These are phyloP conservation scores for Strigamia transsilvanica DNA, from an alignment of 2,888 invertebrate genomes.

Conservation along the genomic window DNA sequence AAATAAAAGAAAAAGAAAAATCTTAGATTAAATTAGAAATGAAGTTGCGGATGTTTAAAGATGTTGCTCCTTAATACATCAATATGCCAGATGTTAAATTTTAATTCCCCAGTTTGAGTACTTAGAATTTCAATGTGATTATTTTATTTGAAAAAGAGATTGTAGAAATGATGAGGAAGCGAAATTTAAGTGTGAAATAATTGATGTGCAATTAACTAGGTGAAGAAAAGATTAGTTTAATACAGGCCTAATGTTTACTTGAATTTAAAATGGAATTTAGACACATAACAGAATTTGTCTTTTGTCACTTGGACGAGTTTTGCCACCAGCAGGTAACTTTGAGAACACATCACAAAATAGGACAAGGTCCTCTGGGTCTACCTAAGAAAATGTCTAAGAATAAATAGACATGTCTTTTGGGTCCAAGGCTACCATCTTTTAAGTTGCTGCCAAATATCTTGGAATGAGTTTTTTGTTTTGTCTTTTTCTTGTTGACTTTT, in stretches of 20 bases:
- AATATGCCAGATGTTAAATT: no score
- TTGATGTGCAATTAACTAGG: no score
- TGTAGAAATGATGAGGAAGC: no score
- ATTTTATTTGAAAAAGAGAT: no score
- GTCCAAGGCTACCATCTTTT: constrained; percentile 42
- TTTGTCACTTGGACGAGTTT: background rate
- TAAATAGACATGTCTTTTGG: constrained; percentile 43
- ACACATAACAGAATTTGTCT: background rate
- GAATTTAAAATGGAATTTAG: background rate
- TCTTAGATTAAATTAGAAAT: background rate
- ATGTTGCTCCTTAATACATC: background rate
- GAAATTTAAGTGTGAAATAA: no score
- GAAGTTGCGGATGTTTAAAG: background rate
- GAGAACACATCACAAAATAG: constrained; percentile 21
- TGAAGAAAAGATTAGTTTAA: no score
- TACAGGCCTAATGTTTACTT: background rate
- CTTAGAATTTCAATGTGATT: no score
- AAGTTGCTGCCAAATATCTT: constrained; percentile 28
- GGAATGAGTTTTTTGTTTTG: constrained; percentile 23
- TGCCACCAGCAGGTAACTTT: constrained; percentile 33
- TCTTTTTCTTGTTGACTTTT: background rate
- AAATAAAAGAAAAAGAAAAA: background rate
- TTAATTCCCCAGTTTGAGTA: no score
- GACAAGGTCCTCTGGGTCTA: constrained; percentile 46
- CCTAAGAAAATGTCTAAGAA: constrained; percentile 46